Conservation (phyloP, 2,113 vertebrate species). For the Furnarius figulus region DNA sequence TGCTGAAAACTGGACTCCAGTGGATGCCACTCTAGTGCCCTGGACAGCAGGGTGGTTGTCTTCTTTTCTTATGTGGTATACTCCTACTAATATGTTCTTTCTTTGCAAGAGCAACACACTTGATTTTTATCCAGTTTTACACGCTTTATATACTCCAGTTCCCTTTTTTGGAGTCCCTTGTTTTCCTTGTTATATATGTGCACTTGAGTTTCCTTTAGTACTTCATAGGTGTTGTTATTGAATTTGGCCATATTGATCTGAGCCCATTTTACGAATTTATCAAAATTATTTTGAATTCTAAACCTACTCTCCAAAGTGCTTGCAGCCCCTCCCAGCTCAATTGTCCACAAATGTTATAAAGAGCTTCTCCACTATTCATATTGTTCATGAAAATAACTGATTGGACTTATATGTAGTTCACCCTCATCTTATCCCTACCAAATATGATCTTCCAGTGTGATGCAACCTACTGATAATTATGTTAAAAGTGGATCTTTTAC, state of each 20-base stretch:
- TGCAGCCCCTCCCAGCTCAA: neutral
- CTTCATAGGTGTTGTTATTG: neutral
- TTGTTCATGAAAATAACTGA: neutral
- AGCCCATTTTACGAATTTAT: neutral
- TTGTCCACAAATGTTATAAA: neutral
- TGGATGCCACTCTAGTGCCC: neutral
- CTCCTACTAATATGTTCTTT: neutral
- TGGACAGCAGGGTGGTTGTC: neutral
- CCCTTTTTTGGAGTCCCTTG: neutral
- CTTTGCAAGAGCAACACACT: neutral
- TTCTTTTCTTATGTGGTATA: neutral
- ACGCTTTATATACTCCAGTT: neutral
- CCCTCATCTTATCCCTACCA: neutral
- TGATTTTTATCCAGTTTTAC: neutral
- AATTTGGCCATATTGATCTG: neutral
- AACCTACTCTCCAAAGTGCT: neutral
- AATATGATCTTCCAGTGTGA: neutral
- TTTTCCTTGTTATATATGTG: neutral
- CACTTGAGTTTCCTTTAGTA: neutral
- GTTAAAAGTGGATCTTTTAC: neutral
- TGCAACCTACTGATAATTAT: neutral
- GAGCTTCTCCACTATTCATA: neutral
- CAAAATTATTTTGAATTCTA: neutral
- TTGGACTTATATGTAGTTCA: neutral
- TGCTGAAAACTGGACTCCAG: neutral